Evolutionary conservation across 2,888 invertebrate species (phyloP).

Genomic region (Spodoptera littoralis): DNA sequence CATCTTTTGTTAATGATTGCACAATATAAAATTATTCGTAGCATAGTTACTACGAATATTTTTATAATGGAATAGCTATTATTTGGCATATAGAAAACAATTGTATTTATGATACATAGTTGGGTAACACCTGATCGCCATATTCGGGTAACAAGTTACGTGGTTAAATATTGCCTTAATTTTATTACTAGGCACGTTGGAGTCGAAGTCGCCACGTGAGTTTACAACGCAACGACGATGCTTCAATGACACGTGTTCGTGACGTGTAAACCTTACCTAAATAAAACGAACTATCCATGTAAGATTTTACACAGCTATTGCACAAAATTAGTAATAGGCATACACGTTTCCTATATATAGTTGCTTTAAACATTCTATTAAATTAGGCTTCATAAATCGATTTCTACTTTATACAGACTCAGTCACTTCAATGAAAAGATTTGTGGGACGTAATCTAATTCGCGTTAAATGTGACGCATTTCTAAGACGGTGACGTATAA

Average conservation of each 20-base stretch:
- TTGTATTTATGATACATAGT: too few relatives aligned
- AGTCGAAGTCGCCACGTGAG: conserved; percentile 45
- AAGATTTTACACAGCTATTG: background rate
- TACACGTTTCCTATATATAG: too few relatives aligned
- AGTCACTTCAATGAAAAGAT: background rate
- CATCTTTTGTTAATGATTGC: too few relatives aligned
- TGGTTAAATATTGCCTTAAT: conserved; percentile 36
- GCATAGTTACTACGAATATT: too few relatives aligned
- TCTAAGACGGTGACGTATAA: conserved; percentile 21
- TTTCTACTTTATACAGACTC: too few relatives aligned
- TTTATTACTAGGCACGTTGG: conserved; percentile 47
- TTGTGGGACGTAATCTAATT: conserved; percentile 1
- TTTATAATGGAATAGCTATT: too few relatives aligned
- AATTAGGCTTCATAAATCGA: too few relatives aligned
- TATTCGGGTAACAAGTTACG: too few relatives aligned
- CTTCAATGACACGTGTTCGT: conserved; percentile 42
- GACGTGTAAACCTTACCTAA: conserved; percentile 18
- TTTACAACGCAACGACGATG: conserved; percentile 11
- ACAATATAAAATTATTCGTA: too few relatives aligned
- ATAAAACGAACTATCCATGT: background rate
- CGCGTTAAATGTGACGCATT: conserved; percentile 23
- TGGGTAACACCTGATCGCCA: too few relatives aligned
- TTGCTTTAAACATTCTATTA: too few relatives aligned
- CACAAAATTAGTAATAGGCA: conserved; percentile 3
- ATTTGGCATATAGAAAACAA: too few relatives aligned